Conservation (phyloP, 2,888 invertebrate genomes). For the Andrena trimmerana region DNA sequence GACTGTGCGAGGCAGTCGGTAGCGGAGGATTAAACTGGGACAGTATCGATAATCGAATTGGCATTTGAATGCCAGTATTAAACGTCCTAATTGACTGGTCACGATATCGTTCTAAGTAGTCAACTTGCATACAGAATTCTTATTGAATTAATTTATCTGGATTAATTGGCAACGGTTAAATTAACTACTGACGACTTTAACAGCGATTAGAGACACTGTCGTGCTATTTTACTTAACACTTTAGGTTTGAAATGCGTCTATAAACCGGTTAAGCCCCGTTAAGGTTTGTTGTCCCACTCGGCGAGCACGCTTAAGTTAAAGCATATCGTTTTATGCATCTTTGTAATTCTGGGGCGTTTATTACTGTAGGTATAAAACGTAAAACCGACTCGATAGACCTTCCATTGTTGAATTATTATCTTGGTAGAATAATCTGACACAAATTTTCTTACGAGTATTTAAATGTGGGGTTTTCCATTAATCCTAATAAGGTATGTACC, state of each 20-base stretch:
- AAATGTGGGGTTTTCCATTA: conserved; percentile 1
- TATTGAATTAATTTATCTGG: too few species aligned
- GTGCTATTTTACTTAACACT: conserved; percentile 9
- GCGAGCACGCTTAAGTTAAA: not conserved
- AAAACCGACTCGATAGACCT: conserved; percentile 30
- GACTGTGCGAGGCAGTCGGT: not conserved
- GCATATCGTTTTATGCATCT: conserved; percentile 29
- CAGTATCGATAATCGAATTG: conserved; percentile 62
- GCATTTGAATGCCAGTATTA: conserved; percentile 57
- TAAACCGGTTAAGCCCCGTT: conserved; percentile 18
- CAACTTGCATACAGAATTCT: conserved; percentile 41
- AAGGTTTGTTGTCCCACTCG: conserved; percentile 6
- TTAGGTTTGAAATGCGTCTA: not conserved
- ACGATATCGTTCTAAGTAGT: conserved; percentile 26
- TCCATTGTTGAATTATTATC: conserved; percentile 32
- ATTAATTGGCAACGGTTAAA: too few species aligned
- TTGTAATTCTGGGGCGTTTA: not conserved
- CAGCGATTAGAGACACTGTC: not conserved
- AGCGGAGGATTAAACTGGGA: not conserved
- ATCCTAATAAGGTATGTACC: not conserved
- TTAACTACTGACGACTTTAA: not conserved
- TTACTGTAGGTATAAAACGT: conserved; percentile 4
- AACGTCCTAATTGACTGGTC: conserved; percentile 51
- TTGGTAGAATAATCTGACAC: conserved; percentile 30
- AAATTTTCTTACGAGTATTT: conserved; percentile 25